Evolutionary conservation across 2,888 invertebrate species (phyloP).

Genomic region (Cataglyphis livida): DNA sequence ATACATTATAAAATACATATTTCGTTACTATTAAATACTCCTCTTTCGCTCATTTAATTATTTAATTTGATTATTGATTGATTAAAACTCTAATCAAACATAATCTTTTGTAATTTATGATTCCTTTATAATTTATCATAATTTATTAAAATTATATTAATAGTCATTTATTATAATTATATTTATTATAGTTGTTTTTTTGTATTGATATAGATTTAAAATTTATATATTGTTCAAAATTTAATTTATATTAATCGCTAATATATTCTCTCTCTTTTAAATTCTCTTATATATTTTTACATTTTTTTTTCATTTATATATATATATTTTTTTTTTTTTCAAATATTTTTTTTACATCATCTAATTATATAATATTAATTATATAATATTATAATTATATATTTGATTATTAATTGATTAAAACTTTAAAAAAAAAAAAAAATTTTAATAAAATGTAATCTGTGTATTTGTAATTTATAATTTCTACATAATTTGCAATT

Average conservation of each 20-base stretch:
- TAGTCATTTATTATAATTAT: neutral
- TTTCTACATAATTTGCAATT: no score
- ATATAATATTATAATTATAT: no score
- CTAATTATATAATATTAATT: no score
- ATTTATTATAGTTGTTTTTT: no score
- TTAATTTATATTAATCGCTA: neutral
- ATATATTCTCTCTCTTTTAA: no score
- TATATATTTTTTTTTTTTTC: no score
- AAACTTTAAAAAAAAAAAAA: no score
- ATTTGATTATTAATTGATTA: no score
- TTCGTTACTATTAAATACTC: neutral
- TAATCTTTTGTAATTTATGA: neutral
- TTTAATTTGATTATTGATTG: neutral
- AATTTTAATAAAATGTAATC: no score
- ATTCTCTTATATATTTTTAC: neutral
- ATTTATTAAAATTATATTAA: neutral
- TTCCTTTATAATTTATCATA: neutral
- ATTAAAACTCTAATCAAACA: neutral
- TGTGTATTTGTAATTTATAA: no score
- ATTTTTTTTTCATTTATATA: no score
- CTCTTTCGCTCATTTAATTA: neutral
- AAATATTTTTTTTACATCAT: no score
- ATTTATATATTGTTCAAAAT: neutral
- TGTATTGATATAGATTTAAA: neutral
- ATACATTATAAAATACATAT: neutral